Conservation (phyloP, 2,888 invertebrate genomes). For the Ophioninae sp. region DNA sequence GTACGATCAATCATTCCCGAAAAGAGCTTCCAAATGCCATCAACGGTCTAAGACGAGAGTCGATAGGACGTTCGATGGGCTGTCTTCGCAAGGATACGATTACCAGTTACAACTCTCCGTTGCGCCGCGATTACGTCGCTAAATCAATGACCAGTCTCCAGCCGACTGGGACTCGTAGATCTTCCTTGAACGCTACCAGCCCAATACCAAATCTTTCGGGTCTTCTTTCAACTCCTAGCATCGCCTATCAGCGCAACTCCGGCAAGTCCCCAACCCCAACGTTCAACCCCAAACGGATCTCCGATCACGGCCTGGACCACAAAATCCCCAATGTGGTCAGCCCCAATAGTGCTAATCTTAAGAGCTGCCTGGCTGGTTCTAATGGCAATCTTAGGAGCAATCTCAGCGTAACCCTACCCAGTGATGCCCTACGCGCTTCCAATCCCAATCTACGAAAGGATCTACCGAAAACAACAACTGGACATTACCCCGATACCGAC, state of each 20-base stretch:
- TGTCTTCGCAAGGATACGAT: constrained; percentile 76
- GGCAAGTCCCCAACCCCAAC: constrained; percentile 80
- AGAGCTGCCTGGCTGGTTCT: constrained; percentile 75
- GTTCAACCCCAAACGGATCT: constrained; percentile 62
- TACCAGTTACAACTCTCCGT: constrained; percentile 73
- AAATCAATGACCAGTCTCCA: constrained; percentile 78
- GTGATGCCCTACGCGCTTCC: constrained; percentile 73
- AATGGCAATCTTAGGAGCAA: constrained; percentile 74
- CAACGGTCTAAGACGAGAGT: constrained; percentile 81
- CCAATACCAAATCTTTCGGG: constrained; percentile 68
- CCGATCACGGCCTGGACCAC: neutral
- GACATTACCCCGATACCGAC: constrained; percentile 59
- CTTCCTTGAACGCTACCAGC: constrained; percentile 58
- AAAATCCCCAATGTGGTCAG: neutral
- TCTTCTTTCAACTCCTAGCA: constrained; percentile 67
- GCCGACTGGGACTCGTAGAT: constrained; percentile 68
- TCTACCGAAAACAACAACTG: constrained; percentile 61
- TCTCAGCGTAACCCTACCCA: constrained; percentile 76
- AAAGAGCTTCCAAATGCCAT: constrained; percentile 67
- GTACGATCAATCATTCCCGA: constrained; percentile 74
- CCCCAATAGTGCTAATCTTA: constrained; percentile 69
- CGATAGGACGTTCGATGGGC: constrained; percentile 77
- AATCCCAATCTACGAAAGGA: constrained; percentile 74
- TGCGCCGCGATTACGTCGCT: constrained; percentile 78
- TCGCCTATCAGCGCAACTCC: constrained; percentile 81